Conservation (phyloP, 2,888 invertebrate genomes). For the Congeria kusceri region DNA sequence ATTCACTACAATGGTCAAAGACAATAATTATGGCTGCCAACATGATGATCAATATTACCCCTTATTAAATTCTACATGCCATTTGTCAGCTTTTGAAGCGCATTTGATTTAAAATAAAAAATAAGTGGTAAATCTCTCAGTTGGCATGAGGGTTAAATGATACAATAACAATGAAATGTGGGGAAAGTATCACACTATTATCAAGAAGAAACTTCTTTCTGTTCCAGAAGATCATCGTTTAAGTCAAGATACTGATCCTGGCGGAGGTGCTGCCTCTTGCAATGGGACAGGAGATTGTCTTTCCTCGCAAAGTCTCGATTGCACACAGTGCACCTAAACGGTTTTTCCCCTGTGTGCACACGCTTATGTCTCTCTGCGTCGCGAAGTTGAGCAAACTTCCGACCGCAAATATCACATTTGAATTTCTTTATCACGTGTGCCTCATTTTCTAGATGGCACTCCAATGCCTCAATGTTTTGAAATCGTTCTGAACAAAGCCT, state of each 20-base stretch:
- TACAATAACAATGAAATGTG: not conserved
- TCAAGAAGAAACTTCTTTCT: not conserved
- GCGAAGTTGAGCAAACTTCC: conserved; percentile 50
- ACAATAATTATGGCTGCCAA: too few species aligned
- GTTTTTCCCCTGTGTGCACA: conserved; percentile 53
- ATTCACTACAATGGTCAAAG: too few species aligned
- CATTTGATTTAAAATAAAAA: too few species aligned
- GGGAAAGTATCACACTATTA: not conserved
- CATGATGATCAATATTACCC: too few species aligned
- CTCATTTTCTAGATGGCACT: conserved; percentile 42
- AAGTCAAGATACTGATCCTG: not conserved
- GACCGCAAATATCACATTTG: conserved; percentile 53
- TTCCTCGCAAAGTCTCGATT: conserved; percentile 51
- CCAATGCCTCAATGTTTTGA: conserved; percentile 33
- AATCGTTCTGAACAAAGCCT: conserved; percentile 50
- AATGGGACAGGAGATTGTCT: conserved; percentile 56
- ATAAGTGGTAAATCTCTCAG: too few species aligned
- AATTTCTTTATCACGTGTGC: conserved; percentile 46
- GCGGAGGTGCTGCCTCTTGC: not conserved
- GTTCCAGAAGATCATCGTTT: too few species aligned
- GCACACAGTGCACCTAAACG: conserved; percentile 50
- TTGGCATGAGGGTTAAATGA: too few species aligned
- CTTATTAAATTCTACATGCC: too few species aligned
- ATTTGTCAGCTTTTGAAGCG: too few species aligned
- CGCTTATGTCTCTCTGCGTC: conserved; percentile 52